These are phyloP conservation scores for Drosophila malerkotliana DNA, from an alignment of 1,140 invertebrate species.

Conservation along the genomic window DNA sequence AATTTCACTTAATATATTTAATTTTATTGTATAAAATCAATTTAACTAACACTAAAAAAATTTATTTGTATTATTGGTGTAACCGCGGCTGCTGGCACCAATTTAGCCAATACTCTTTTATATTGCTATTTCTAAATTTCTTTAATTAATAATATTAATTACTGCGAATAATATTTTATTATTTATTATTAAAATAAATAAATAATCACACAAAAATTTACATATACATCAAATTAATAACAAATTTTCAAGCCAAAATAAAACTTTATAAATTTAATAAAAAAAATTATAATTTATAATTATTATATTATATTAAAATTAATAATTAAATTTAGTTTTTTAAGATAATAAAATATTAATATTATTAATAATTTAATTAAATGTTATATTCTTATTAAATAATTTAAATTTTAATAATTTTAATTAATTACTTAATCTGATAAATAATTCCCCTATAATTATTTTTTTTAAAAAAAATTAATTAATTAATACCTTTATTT, in stretches of 20 bases:
- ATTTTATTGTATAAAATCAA: too few relatives aligned
- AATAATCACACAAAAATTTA: conserved; percentile 62
- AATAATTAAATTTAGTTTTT: neutral
- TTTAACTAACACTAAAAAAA: too few relatives aligned
- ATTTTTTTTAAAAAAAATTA: too few relatives aligned
- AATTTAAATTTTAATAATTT: too few relatives aligned
- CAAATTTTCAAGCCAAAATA: conserved; percentile 63
- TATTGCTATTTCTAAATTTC: conserved; percentile 83
- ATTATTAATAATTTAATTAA: neutral
- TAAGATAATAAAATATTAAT: neutral
- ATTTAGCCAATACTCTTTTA: conserved; percentile 65
- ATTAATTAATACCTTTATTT: too few relatives aligned
- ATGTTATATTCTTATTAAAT: neutral
- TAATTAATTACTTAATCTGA: too few relatives aligned
- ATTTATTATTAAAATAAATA: conserved; percentile 54
- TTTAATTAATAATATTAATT: conserved; percentile 81
- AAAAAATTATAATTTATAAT: conserved; percentile 10
- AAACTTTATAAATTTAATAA: conserved; percentile 49
- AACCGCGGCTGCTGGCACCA: too few relatives aligned
- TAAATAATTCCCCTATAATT: too few relatives aligned
- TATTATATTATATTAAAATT: neutral
- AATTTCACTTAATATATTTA: too few relatives aligned
- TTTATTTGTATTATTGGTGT: too few relatives aligned
- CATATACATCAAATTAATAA: conserved; percentile 69
- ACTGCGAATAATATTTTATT: conserved; percentile 43